These are phyloP conservation scores for Forbesichthys papilliferus DNA, from an alignment of 2,113 vertebrate species.

Conservation along the genomic window DNA sequence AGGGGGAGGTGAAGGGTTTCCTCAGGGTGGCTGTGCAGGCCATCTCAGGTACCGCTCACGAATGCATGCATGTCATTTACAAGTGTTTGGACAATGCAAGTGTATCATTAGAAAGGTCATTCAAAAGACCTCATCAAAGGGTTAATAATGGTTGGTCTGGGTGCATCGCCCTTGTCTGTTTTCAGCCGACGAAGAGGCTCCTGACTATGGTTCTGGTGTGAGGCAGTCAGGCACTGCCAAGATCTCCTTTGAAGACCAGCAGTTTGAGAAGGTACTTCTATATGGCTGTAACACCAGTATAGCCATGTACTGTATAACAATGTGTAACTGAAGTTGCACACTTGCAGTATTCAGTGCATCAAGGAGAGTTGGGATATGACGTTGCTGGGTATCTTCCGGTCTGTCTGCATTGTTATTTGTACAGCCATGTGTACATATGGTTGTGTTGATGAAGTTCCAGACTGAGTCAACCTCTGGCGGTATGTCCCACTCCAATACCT, in stretches of 20 bases:
- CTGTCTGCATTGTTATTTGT: too few relatives aligned
- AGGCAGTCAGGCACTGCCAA: constrained; percentile 94
- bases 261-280: constrained; percentile 90
- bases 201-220: constrained; percentile 94
- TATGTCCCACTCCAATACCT: constrained; percentile 88
- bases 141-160: neutral
- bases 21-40: constrained; percentile 95
- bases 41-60: constrained; percentile 85
- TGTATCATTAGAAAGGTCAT: neutral
- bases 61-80: neutral
- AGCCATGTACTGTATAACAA: too few relatives aligned
- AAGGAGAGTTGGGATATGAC: too few relatives aligned
- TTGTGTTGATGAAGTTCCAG: constrained; percentile 83
- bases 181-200: constrained; percentile 95
- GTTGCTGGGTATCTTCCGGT: too few relatives aligned
- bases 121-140: neutral
- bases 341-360: too few relatives aligned
- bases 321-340: too few relatives aligned
- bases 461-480: constrained; percentile 81
- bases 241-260: constrained; percentile 96
- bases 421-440: neutral
- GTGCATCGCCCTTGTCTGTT: constrained; percentile 10
- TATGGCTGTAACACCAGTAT: neutral
- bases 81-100: neutral
- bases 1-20: constrained; percentile 97